phyloP scores from a whole-genome alignment of 2,888 invertebrate genomes.

The Julus scandinavius region DNA sequence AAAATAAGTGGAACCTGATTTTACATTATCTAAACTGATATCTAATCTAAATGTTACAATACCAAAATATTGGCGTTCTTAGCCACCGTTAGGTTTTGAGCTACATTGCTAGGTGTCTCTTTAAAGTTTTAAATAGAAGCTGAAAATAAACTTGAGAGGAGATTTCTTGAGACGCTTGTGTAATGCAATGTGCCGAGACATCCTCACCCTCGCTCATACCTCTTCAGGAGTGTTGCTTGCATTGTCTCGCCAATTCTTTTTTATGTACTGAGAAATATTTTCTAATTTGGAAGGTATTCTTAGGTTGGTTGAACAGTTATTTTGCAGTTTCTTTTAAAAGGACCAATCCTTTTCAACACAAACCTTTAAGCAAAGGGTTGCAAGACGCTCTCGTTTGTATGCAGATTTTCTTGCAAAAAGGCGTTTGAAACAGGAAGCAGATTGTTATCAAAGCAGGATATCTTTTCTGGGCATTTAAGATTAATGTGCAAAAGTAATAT shows the following conservation, averaged over 20 bases:
- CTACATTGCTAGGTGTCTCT: neutral
- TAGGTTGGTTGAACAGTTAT: neutral
- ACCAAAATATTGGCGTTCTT: neutral
- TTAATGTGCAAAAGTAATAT: neutral
- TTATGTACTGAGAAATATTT: neutral
- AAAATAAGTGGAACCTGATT: neutral
- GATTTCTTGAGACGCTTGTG: neutral
- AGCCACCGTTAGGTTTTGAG: neutral
- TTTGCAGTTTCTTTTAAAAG: neutral
- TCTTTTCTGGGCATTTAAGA: neutral
- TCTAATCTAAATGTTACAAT: too few relatives aligned
- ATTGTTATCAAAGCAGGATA: constrained; percentile 25
- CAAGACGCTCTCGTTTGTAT: neutral
- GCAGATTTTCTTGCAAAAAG: neutral
- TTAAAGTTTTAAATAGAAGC: neutral
- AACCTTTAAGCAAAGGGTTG: neutral
- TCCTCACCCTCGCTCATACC: neutral
- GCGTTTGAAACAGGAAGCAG: neutral
- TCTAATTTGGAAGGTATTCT: neutral
- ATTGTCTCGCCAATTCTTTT: neutral
- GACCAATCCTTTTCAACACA: neutral
- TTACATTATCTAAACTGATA: neutral
- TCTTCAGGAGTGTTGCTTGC: neutral
- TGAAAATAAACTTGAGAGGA: neutral
- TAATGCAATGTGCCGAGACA: neutral